Conservation (phyloP, 1,140 invertebrate genomes). For the Odontomachus brunneus region DNA sequence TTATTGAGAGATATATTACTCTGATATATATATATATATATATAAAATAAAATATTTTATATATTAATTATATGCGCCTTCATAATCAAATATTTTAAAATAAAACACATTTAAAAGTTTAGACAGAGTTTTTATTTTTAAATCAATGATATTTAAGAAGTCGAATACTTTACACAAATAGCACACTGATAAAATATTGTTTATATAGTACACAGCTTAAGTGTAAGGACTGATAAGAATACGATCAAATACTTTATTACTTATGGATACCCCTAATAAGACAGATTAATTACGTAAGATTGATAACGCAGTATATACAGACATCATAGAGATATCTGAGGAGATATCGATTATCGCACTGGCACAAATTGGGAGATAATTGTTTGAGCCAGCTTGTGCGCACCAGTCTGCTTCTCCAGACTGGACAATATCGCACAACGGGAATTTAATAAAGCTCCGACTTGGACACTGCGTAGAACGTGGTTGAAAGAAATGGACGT, state of each 20-base stretch:
- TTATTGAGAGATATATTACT: too few relatives aligned
- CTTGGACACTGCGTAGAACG: constrained; percentile 59
- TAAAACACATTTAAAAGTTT: too few relatives aligned
- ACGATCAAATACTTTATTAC: too few relatives aligned
- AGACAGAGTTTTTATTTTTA: background rate
- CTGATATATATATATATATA: background rate
- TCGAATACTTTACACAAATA: too few relatives aligned
- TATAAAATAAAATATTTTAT: constrained; percentile 14
- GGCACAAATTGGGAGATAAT: constrained; percentile 56
- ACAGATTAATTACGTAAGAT: background rate
- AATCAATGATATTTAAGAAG: too few relatives aligned
- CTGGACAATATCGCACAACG: constrained; percentile 66
- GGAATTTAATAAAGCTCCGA: constrained; percentile 72
- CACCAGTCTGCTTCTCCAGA: constrained; percentile 31
- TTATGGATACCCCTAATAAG: background rate
- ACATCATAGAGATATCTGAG: background rate
- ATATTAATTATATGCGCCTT: constrained; percentile 5
- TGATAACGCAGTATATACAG: constrained; percentile 15
- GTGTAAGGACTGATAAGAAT: background rate
- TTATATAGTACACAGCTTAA: background rate
- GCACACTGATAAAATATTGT: too few relatives aligned
- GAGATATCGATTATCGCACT: constrained; percentile 50
- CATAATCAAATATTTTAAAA: background rate
- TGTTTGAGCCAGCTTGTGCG: constrained; percentile 55
- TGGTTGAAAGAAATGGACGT: constrained; percentile 70